Conservation (phyloP, 2,113 vertebrate genomes). For the Nyctibius bracteatus region DNA sequence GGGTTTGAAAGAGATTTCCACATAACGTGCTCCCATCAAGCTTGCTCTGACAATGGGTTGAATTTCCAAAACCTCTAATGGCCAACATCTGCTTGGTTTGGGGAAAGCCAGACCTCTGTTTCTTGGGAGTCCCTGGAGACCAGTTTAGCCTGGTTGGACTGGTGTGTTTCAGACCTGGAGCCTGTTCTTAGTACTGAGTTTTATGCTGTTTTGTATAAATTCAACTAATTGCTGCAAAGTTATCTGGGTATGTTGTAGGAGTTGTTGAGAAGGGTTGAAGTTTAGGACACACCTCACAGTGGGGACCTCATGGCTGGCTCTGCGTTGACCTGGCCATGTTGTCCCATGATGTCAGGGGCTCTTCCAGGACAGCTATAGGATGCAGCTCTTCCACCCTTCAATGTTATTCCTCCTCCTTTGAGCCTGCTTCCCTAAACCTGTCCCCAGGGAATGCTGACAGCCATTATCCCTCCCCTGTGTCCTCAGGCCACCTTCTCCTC, state of each 20-base stretch:
- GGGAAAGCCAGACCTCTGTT: not conserved
- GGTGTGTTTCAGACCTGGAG: not conserved
- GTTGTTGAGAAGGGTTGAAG: not conserved
- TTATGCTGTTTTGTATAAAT: not conserved
- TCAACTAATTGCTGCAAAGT: not conserved
- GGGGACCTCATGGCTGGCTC: not conserved
- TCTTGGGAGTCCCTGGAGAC: not conserved
- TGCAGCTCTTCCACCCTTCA: not conserved
- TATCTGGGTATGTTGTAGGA: not conserved
- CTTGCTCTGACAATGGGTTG: not conserved
- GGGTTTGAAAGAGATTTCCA: not conserved
- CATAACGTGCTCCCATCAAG: accelerated
- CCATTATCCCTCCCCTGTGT: not conserved
- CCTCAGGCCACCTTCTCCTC: not conserved
- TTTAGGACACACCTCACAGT: not conserved
- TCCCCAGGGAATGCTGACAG: not conserved
- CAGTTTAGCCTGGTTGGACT: not conserved
- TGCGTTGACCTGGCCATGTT: accelerated
- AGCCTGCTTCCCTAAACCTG: not conserved
- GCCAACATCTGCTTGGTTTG: not conserved
- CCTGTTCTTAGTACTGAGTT: not conserved
- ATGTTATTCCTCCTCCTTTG: not conserved
- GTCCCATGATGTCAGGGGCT: not conserved
- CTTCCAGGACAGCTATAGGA: not conserved
- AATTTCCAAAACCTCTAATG: not conserved